Base-by-base conservation (phyloP, 2,797 vertebrate genomes). In the Cossypha niveicapilla region DNA sequence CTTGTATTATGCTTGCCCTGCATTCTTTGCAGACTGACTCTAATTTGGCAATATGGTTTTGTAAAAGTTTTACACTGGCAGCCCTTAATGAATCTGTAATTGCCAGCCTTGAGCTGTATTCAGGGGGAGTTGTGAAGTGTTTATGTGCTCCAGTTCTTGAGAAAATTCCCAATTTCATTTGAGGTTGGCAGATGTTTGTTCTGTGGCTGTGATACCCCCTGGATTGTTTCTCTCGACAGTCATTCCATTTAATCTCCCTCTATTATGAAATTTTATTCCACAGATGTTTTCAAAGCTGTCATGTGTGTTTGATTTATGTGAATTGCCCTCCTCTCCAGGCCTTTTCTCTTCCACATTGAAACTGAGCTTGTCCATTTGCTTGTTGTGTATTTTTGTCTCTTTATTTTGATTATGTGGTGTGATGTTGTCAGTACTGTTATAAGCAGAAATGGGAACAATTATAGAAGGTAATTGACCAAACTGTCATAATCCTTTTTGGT, bases 161-260 rank as follows among this genome's bases (percentile, higher is more conserved):
- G 63, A 70, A 88, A 92, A 86, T 66, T 25, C 63, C 22, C 9
- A 0, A 7, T 81, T 94, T 65, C 53, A 11, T 85, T 44, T 87
- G 71, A 70, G 47, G 56, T 60, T 74, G 72, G 78, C 75, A 89
- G 65, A 61, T 82, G 79, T 92, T 93, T 86, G 56, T 85, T 94
- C 71, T 45, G 48, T 88, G 85, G 25, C 63, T 67, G 54, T 83
- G 83, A 73, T 88, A 75, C 27, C 41, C 65, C 41, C 47, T 53
- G 76, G 39, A 78, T 66, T 83, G 50, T 72, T 91, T 77, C 47
- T 80, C 35, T 51, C 1, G 11, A 48, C 71, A 96, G 50, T 61
- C 32, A 42, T 81, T 91, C 81, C 42, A 65, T 93, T 94, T 90
- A 88, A 72, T 92, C 45, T 88, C 39, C 22, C 14, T 77, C n/a